These are phyloP conservation scores for Drosophila prolongata DNA, from an alignment of 2,888 invertebrate genomes.

Conservation along the genomic window DNA sequence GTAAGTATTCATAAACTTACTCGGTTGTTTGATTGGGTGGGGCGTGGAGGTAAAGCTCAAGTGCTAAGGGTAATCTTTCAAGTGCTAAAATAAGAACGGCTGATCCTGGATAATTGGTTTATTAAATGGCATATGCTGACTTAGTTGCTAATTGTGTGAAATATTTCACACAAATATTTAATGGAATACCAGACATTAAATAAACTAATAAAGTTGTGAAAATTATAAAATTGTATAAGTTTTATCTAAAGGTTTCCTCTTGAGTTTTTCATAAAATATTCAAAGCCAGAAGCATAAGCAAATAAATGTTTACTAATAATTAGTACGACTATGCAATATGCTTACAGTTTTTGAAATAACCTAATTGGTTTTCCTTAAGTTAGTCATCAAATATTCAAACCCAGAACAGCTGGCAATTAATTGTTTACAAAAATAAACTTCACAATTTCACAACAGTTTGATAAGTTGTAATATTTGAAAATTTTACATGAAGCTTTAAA, in stretches of 20 bases:
- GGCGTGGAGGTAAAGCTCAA: conserved; percentile 17
- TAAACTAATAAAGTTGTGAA: background rate
- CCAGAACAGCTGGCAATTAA: too few species aligned
- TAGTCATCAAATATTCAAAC: too few species aligned
- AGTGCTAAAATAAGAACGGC: conserved; percentile 8
- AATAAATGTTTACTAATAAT: too few species aligned
- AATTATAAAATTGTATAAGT: background rate
- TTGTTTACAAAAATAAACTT: too few species aligned
- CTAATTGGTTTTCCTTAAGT: too few species aligned
- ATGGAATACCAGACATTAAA: background rate
- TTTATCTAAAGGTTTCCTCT: too few species aligned
- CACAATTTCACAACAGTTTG: background rate
- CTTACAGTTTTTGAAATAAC: too few species aligned
- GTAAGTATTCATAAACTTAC: conserved; percentile 17
- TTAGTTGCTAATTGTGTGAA: background rate
- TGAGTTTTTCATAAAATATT: too few species aligned
- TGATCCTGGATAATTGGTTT: conserved; percentile 23
- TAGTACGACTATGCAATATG: too few species aligned
- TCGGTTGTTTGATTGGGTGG: conserved; percentile 17
- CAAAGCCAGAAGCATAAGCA: too few species aligned
- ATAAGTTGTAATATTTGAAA: background rate
- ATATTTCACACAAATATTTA: too few species aligned
- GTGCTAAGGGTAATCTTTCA: conserved; percentile 17
- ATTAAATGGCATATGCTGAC: background rate
- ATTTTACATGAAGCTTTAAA: too few species aligned